Evolutionary conservation across 2,888 invertebrate genomes (phyloP), one percentile per base, ranked within the genome.

Genomic region (Meteorus colon): DNA sequence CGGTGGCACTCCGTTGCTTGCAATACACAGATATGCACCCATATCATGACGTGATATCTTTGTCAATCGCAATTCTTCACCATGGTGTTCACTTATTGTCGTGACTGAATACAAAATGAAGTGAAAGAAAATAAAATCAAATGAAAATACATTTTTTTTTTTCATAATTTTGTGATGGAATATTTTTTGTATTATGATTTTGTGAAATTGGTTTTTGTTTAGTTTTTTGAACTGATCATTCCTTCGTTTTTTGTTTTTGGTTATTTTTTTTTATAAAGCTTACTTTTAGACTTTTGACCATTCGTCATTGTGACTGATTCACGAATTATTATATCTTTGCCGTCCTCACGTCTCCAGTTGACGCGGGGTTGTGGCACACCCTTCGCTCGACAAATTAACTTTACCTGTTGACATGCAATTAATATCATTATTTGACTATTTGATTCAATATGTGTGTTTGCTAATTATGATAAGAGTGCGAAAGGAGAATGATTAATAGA

Each of bases 21-120:
- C 97, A 83, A 97, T 96, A 91, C 97, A 97, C 84, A 96, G 92
- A 90, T 97, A 97, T 79, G 95, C 94, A 19, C 97, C 96, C 96
- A 97, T 97, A 89, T 97, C 96, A 63, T 95, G 94, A 78, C 97
- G 93, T 75, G 95, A 94, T 89, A 97, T 94, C 91, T 96, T 96
- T 82, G 92, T 91, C 80, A 97, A 91, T 79, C 93, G 93, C 83
- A 97, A 90, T 76, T 94, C 92, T 88, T 95, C 95, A 77, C 96
- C 96, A 85, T 95, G 94, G 88, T 92, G 94, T 74, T 93, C 92
- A 75, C 92, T 80, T 76, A 90, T 90, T 31, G 81, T 73, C 34
- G 69, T 90, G 76, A 93, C 94, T 95, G 19, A 55, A 19, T 55
- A 55, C 4, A 16, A 55, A 55, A 19, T 34, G 34, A 34, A 34